Base-by-base conservation (phyloP, 2,113 vertebrate genomes). In the Phylloscopus trochilus region DNA sequence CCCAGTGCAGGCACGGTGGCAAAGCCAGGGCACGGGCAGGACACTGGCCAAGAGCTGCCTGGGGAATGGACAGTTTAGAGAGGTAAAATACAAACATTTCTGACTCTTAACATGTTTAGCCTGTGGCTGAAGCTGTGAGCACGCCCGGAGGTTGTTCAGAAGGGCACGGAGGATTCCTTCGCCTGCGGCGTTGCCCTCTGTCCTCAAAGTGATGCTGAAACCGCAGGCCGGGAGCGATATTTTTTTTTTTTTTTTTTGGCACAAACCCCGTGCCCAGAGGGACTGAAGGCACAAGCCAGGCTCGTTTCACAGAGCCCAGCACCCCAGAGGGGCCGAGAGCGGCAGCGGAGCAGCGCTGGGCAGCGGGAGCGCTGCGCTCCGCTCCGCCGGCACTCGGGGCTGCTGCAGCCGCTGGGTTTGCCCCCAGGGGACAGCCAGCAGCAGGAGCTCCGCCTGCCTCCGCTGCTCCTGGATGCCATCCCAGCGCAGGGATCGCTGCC, bases 321-420 rank as follows among this genome's bases (percentile, higher is more conserved):
- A 10, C 15, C 13, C 2, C 2, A 1, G 21, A n/a, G 39, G 31
- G 47, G 69, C 47, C 0, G 0, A 39, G 59, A 7, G 22, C 1
- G 16, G 14, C 22, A 33, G 4, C 19, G 7, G 31, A 35, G 56
- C 19, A 51, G 21, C 30, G 51, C 19, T 22, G 2, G 64, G 28
- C 2, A 5, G 2, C 8, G 79, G 20, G 44, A 51, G 0, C 46
- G 1, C n/a, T n/a, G n/a, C n/a, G n/a, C n/a, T n/a, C n/a, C n/a
- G n/a, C 16, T 35, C 74, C 28, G 67, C 47, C 30, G 27, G 2
- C 3, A 0, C 31, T 20, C 7, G 0, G 23, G 15, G 4, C 43
- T 8, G 6, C 49, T 7, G 12, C 74, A 11, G 4, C 4, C 15
- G 87, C 62, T 28, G 31, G 27, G 8, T 47, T 23, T 35, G 31